Evolutionary conservation across 23 tunicate genomes (phyloP).

Genomic region (Diplosoma virens): DNA sequence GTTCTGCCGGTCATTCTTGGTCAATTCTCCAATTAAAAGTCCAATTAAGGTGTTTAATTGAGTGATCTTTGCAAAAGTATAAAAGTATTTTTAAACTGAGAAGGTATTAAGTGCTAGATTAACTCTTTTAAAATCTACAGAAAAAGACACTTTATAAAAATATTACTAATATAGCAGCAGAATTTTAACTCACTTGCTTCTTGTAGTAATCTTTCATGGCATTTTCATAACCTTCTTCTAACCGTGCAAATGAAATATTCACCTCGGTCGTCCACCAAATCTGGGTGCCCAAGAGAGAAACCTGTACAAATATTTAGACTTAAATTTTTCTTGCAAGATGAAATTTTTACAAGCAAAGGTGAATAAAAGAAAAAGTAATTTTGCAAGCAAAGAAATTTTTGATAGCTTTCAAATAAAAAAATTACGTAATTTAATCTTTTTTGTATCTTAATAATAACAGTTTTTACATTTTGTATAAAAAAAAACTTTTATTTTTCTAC

Average conservation of each 20-base stretch:
- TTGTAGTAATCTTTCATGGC: constrained; percentile 97
- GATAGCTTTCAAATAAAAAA: too few relatives aligned
- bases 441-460: too few relatives aligned
- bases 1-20: constrained; percentile 79
- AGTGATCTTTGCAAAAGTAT: constrained; percentile 52
- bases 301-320: constrained; percentile 42
- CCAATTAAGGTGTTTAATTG: constrained; percentile 90
- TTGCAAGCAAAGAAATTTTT: too few relatives aligned
- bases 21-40: constrained; percentile 72
- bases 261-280: constrained; percentile 99
- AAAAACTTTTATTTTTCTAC: too few relatives aligned
- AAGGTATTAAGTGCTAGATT: too few relatives aligned
- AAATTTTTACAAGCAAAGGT: too few relatives aligned
- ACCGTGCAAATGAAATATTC: constrained; percentile 80
- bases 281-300: constrained; percentile 91
- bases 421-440: too few relatives aligned
- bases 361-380: too few relatives aligned
- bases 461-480: too few relatives aligned
- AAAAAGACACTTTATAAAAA: not conserved
- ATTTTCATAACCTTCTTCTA: constrained; percentile 96
- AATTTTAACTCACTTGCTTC: constrained; percentile 64
- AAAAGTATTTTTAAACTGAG: too few relatives aligned
- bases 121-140: too few relatives aligned
- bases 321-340: too few relatives aligned
- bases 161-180: not conserved